Evolutionary conservation across 2,113 vertebrate genomes (phyloP), one percentile per base, ranked within the genome.

Genomic region (Spheniscus mendiculus): DNA sequence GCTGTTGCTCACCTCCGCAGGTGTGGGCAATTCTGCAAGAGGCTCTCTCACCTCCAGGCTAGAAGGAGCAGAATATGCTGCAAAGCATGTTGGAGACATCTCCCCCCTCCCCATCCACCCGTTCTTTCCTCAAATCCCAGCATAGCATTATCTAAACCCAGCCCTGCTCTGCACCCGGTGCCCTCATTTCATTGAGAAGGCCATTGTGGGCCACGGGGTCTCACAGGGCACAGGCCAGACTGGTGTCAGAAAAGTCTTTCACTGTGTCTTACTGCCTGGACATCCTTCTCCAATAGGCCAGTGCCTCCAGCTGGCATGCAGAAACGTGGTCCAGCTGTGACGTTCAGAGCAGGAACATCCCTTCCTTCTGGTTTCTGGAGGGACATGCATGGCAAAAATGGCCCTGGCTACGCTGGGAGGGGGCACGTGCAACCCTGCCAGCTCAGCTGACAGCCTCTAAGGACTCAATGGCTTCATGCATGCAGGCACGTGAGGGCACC

Each of bases 401-500:
- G 5, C 25, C 25, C 45, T 61, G 59, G 63, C 44, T 19, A 1
- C 26, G 12, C 26, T 32, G 55, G 36, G 50, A 90, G 15, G 50
- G 53, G 53, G 45, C 10, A 11, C 2, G 1, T 42, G 47, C 74
- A 42, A 21, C 62, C 27, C 61, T 63, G 30, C 22, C 67, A 87
- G 87, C 88, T 82, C 36, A 30, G 70, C 76, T 29, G 30, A 23
- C 47, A 27, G 62, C 71, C 59, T 74, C 76, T 15, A 17, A 38
- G 71, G 90, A 38, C 73, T 7, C 1, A 0, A 16, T 61, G 85
- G 92, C 78, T 87, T 13, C 6, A 19, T 65, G 70, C 2, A 3
- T 22, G 45, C 78, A 34, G 81, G 94, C 91, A 83, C 83, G 72
- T 53, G 94, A 95, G 93, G 87, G 91, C 95, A 96, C 89, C 82